Conservation (phyloP, 2,113 vertebrate genomes). For the Bos indicus region DNA sequence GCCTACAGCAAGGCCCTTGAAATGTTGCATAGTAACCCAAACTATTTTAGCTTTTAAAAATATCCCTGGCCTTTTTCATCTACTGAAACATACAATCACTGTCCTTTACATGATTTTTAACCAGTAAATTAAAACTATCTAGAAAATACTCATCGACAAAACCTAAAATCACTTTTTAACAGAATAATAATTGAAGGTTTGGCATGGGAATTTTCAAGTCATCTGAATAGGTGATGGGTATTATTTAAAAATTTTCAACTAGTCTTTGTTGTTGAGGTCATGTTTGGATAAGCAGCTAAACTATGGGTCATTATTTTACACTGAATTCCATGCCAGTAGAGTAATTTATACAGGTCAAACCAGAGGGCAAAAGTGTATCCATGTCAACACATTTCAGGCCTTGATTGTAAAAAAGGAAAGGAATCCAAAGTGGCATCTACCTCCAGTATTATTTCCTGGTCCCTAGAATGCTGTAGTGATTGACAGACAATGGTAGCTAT, state of each 20-base stretch:
- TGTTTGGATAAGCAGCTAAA: neutral
- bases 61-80: neutral
- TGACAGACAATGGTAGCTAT: neutral
- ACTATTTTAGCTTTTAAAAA: slow-evolving; percentile 54
- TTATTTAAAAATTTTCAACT: neutral
- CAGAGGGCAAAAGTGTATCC: neutral
- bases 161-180: neutral
- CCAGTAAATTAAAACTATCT: neutral
- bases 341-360: neutral
- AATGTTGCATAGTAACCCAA: slow-evolving; percentile 35
- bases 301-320: neutral
- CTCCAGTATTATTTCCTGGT: neutral
- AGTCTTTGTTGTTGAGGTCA: neutral
- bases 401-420: neutral
- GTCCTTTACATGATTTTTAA: slow-evolving; percentile 21
- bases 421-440: neutral
- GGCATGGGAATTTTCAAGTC: neutral
- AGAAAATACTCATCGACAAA: slow-evolving; percentile 26
- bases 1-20: neutral
- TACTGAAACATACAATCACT: neutral
- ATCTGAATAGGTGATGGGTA: neutral
- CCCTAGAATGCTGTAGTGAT: neutral
- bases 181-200: slow-evolving; percentile 5
- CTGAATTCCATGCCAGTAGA: neutral
- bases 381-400: neutral